Evolutionary conservation across 1,140 invertebrate genomes (phyloP), one percentile per base, ranked within the genome.

Genomic region (Potamilus streckersoni): DNA sequence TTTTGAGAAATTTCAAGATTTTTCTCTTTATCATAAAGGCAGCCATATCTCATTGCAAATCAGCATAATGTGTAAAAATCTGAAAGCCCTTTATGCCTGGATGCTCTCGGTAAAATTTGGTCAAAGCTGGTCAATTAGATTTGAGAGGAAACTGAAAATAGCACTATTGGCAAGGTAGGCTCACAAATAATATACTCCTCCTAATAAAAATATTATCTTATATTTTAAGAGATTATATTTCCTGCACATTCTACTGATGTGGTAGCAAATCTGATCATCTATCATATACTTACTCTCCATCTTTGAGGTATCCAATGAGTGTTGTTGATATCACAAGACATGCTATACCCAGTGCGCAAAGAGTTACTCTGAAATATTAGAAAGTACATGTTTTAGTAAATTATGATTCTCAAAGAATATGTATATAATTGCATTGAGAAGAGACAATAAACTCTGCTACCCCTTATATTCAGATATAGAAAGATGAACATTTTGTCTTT

Each of bases 291-390:
- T 81, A 87, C 86, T 72, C 71, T 69, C 80, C 80, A 67, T 82
- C 74, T 62, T 80, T 81, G 17, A 87, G 62, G 68, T 83, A 85
- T 58, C 86, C 86, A 79, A 87, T 83, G 57, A 87, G 78, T 56
- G 84, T 84, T 77, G 86, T 87, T 27, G 79, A 83, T 2, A 81
- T 20, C 16, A 87, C 79, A 20, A 87, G 66, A 81, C 82, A 86
- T 15, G 56, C 16, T 14, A 86, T 55, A 0, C 85, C 86, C 15
- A 82, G 65, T 31, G 72, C 61, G 12, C 80, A 73, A 58, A 87
- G 60, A n/a, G 78, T 61, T 3, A 83, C 11, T 74, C 86, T 87
- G 76, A 60, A 81, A 83, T 49, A 74, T 66, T 76, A 69, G 66
- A 77, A 56, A 60, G 76, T 66, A 19, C 65, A n/a, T 27, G 13